Evolutionary conservation across 2,888 invertebrate genomes (phyloP), one percentile per base, ranked within the genome.

Genomic region (Dryobotodes eremita): DNA sequence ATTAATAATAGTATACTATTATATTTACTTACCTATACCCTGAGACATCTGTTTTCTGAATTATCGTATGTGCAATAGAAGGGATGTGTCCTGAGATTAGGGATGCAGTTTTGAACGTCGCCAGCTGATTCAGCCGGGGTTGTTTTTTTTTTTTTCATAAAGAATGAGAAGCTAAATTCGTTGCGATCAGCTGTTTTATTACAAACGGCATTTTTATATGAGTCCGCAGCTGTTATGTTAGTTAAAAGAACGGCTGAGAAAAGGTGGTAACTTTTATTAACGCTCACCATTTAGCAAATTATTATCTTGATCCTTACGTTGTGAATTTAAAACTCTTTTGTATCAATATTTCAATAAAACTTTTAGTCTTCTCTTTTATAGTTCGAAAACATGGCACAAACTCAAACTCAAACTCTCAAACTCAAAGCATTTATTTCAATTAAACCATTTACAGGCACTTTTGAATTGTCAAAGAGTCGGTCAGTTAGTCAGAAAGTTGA

Each of bases 11-110:
- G 88, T 75, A 91, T 78, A 79, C 79, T 85, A 88, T 92, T 92
- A 90, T 85, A 79, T 81, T 91, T 93, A 94, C 93, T 93, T 94
- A 94, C 93, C 92, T 93, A 92, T 92, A 92, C 92, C 90, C 89
- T 90, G 87, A 84, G 84, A 88, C 94, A 95, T 95, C 96, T 96
- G 95, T 91, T 93, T 93, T 93, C 88, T 85, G 31, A 36, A 36
- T 36, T 36, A 87, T 88, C 90, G 82, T 82, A 79, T 89, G 42
- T 77, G 79, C n/a, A 78, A 75, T 70, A 75, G 77, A 88, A 87
- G 75, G 82, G 80, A 77, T 79, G n/a, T 77, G 23, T 62, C 57
- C 69, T 57, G 11, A 70, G 75, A 77, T 75, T 75, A 78, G 42
- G 65, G 78, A 72, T 69, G 76, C 36, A 64, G n/a, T 48, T 66